Base-by-base conservation (phyloP, 2,113 vertebrate species). In the Drymodes brunneopygia region DNA sequence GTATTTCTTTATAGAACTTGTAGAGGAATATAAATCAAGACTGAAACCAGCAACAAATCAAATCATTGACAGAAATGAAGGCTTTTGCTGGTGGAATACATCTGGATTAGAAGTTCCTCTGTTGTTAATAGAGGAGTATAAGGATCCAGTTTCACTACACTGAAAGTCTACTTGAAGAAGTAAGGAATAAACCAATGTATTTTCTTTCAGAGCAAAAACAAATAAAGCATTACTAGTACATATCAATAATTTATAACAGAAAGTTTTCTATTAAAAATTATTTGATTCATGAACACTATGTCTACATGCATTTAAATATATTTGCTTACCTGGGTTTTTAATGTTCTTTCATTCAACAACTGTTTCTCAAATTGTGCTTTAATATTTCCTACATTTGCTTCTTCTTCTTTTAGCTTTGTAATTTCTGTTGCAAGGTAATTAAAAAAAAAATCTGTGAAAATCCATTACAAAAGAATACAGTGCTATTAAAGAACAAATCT, bases 291-390 rank as follows among this genome's bases (percentile, higher is more conserved):
- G 14, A 75, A 50, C 20, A 64, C 15, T 53, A 8, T 16, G 15
- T 69, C 22, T 72, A 64, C 25, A 35, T 35, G 74, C 19, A 80
- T 81, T 75, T 66, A 74, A 36, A 65, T 44, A 17, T 9, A 74
- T 47, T 58, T 79, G 75, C 83, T 74, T 86, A 98, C 99, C 98
- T 99, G 99, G 21, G 99, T 99, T 98, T 99, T 99, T 86, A 99
- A 98, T 3, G 99, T 99, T 94, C 99, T 98, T 97, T 99, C 99
- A 75, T 91, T 98, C 97, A 99, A 97, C 48, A 99, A 97, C 94
- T 99, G 99, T 95, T 99, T 99, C 95, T 99, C 99, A 87, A 98
- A 99, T 2, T 98, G 97, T 54, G 98, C 97, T 97, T 99, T 99
- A 96, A 99, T 98, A 92, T 98, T 97, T 67, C 89, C 97, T 82